Evolutionary conservation across 1,140 invertebrate species (phyloP).

Genomic region (Pentalonia nigronervosa): DNA sequence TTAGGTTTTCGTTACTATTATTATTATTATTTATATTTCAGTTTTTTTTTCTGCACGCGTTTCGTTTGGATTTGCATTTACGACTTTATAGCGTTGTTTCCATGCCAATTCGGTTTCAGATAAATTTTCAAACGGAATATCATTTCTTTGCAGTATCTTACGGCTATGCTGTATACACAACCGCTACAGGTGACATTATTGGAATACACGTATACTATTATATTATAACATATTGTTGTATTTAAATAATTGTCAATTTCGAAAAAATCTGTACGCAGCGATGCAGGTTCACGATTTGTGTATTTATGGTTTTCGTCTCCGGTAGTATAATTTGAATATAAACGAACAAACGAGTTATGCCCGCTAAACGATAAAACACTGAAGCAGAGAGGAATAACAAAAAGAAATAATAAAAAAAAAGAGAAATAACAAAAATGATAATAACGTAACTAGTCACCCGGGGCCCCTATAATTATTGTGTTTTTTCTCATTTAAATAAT

Average conservation of each 20-base stretch:
- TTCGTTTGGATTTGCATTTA: not conserved
- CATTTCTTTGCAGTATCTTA: not conserved
- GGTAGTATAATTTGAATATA: not conserved
- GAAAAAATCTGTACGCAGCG: not conserved
- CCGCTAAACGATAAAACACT: constrained; percentile 21
- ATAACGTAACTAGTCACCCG: constrained; percentile 31
- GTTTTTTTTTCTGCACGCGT: not conserved
- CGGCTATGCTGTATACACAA: not conserved
- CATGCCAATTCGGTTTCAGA: not conserved
- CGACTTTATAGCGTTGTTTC: not conserved
- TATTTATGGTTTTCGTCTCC: not conserved
- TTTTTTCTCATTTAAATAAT: constrained; percentile 46
- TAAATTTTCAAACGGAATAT: not conserved
- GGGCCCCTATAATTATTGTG: constrained; percentile 54
- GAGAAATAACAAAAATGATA: constrained; percentile 12
- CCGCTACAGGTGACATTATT: not conserved
- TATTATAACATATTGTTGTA: not conserved
- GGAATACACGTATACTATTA: not conserved
- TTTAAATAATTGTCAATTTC: constrained; percentile 4
- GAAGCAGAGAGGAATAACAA: not conserved
- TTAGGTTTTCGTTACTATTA: constrained; percentile 4
- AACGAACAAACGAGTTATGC: not conserved
- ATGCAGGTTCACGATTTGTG: not conserved
- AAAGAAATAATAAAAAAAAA: constrained; percentile 12
- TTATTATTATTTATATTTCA: not conserved